phyloP scores from a whole-genome alignment of 2,888 invertebrate genomes.

The Ormyrus labotus region DNA sequence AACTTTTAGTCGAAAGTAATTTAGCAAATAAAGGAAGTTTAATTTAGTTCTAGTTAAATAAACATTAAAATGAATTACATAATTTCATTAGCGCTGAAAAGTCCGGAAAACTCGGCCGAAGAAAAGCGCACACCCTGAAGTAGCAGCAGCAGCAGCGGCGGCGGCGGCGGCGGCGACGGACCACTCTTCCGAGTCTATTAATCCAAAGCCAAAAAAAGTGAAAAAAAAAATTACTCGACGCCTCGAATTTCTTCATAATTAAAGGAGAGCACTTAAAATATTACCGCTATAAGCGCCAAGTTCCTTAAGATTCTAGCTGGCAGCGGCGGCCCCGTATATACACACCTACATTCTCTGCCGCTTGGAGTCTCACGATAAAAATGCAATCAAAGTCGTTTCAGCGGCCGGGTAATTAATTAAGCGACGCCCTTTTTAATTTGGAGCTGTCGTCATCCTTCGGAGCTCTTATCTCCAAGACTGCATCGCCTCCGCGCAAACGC shows the following conservation, averaged over 20 bases:
- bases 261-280: too few species aligned
- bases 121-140: too few species aligned
- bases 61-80: too few species aligned
- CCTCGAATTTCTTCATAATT: constrained; percentile 16
- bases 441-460: constrained; percentile 45
- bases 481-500: constrained; percentile 28
- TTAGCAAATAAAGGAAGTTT: too few species aligned
- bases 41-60: too few species aligned
- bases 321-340: background rate
- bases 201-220: background rate
- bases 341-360: background rate
- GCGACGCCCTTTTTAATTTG: constrained; percentile 55
- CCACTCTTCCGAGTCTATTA: background rate
- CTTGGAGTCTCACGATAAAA: constrained; percentile 47
- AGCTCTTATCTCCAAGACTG: constrained; percentile 45
- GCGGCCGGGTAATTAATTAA: constrained; percentile 55
- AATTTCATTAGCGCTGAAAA: too few species aligned
- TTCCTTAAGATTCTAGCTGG: constrained; percentile 17
- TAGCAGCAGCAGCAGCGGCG: too few species aligned
- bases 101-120: too few species aligned
- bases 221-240: too few species aligned
- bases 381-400: constrained; percentile 54
- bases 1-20: too few species aligned
- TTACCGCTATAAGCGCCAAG: background rate
- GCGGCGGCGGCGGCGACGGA: too few species aligned